Evolutionary conservation across 2,113 vertebrate species (phyloP).

Genomic region (Bubo scandiacus): DNA sequence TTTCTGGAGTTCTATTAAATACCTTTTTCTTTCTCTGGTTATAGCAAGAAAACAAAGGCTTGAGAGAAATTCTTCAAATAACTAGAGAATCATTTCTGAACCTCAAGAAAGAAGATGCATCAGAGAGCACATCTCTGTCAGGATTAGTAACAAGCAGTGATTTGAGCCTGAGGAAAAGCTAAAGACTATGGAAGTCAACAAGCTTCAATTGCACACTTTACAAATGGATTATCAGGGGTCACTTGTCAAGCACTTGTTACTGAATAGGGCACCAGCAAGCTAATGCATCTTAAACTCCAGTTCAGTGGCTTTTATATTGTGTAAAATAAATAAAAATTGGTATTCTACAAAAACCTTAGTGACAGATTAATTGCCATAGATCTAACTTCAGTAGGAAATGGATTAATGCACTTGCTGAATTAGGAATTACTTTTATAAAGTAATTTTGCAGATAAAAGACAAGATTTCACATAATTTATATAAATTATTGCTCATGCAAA

Average conservation of each 20-base stretch:
- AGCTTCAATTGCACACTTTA: constrained; percentile 28
- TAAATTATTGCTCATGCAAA: neutral
- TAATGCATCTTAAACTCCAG: neutral
- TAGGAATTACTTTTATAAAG: constrained; percentile 37
- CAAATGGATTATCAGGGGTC: constrained; percentile 37
- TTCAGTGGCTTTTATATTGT: constrained; percentile 1
- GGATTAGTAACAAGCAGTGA: constrained; percentile 86
- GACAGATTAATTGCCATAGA: constrained; percentile 32
- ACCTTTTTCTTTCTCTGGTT: constrained; percentile 26
- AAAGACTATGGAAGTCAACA: constrained; percentile 36
- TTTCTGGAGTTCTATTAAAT: neutral
- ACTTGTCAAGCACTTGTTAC: constrained; percentile 41
- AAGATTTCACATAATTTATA: neutral
- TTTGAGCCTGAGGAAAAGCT: constrained; percentile 89
- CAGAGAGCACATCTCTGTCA: constrained; percentile 87
- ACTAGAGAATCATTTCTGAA: constrained; percentile 92
- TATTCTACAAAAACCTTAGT: neutral
- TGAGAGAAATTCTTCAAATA: constrained; percentile 94
- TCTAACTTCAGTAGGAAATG: constrained; percentile 16
- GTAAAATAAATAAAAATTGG: neutral
- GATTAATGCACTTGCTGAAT: neutral
- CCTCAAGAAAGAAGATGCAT: constrained; percentile 86
- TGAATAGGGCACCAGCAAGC: constrained; percentile 52
- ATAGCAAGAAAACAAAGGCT: constrained; percentile 89
- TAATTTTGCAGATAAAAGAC: neutral